Conservation (phyloP, 2,113 vertebrate species). For the Orthochromis indermauri region DNA sequence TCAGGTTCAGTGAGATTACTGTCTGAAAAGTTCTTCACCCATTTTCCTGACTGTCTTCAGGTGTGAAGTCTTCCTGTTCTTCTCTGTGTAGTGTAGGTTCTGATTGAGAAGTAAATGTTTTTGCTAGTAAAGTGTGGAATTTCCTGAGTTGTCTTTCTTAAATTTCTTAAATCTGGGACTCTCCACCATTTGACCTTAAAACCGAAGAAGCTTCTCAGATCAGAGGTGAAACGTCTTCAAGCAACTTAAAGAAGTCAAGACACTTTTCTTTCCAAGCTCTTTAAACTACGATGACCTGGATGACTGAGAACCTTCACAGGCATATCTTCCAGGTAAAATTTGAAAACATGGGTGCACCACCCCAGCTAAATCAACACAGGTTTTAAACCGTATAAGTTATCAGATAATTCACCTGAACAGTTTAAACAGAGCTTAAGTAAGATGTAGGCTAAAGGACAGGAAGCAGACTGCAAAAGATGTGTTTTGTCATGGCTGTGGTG, state of each 20-base stretch:
- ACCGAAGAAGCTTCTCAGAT: background rate
- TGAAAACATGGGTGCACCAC: background rate
- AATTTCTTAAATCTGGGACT: background rate
- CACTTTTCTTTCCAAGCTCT: background rate
- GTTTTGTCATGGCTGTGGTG: background rate
- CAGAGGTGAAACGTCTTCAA: background rate
- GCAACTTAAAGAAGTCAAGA: background rate
- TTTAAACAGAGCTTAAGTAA: background rate
- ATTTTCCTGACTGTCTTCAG: background rate
- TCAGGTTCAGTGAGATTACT: background rate
- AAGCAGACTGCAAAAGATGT: background rate
- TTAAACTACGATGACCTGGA: background rate
- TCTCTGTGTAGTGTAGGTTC: background rate
- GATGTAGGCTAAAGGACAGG: background rate
- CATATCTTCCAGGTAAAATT: background rate
- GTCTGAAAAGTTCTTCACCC: background rate
- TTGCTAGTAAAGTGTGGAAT: background rate
- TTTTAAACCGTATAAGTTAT: background rate
- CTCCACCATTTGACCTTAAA: background rate
- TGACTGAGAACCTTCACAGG: background rate
- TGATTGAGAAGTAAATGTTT: background rate
- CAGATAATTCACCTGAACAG: background rate
- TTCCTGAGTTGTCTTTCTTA: background rate
- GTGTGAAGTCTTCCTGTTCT: background rate
- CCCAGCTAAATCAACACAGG: background rate